Evolutionary conservation across 2,888 invertebrate species (phyloP).

Genomic region (Homarus gammarus): DNA sequence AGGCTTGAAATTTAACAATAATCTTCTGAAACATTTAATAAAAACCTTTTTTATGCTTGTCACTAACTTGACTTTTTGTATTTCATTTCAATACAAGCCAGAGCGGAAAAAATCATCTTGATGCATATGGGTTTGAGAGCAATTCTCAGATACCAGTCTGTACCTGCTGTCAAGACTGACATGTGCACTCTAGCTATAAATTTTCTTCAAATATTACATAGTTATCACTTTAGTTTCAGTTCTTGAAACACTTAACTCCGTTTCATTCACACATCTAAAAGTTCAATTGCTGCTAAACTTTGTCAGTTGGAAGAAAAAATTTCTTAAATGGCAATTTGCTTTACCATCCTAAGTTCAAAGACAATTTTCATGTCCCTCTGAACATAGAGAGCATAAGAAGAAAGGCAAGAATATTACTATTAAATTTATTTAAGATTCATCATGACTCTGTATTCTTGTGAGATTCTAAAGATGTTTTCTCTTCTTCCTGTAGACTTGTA

Average conservation of each 20-base stretch:
- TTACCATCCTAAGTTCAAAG: background rate
- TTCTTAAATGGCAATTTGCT: background rate
- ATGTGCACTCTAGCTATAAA: background rate
- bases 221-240: background rate
- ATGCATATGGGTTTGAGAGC: background rate
- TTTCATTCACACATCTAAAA: background rate
- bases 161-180: background rate
- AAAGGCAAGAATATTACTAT: constrained; percentile 21
- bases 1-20: background rate
- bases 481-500: background rate
- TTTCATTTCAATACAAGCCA: background rate
- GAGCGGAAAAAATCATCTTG: background rate
- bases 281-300: constrained; percentile 1
- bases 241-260: background rate
- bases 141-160: background rate
- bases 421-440: constrained; percentile 31
- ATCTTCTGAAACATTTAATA: background rate
- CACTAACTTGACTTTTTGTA: background rate
- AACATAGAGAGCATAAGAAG: constrained; percentile 37
- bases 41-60: background rate
- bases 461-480: constrained; percentile 15
- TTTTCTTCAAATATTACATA: background rate
- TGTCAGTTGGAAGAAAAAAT: background rate
- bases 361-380: constrained; percentile 26
- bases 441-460: constrained; percentile 50